Evolutionary conservation across 2,888 invertebrate species (phyloP).

Genomic region (Coleophora deauratella): DNA sequence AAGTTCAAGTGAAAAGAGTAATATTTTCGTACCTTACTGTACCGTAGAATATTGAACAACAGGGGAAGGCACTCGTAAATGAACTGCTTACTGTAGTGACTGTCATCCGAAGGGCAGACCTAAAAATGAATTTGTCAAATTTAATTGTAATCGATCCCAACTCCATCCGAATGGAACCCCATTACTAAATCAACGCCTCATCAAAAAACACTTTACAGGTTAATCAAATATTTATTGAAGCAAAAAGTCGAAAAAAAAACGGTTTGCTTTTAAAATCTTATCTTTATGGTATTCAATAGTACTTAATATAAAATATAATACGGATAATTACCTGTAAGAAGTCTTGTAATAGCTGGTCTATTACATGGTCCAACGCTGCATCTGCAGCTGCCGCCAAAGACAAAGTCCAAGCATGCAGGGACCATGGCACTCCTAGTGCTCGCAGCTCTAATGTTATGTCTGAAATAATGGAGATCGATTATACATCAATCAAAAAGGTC

Average conservation of each 20-base stretch:
- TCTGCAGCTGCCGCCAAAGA: conserved; percentile 91
- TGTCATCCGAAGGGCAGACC: conserved; percentile 88
- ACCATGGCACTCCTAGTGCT: conserved; percentile 91
- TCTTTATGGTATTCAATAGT: too few species aligned
- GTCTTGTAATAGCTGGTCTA: conserved; percentile 91
- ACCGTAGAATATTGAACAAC: conserved; percentile 90
- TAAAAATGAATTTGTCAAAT: conserved; percentile 21
- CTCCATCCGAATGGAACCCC: too few species aligned
- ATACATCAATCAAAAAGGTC: too few species aligned
- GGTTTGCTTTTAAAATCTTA: too few species aligned
- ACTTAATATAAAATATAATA: too few species aligned
- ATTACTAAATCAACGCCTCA: too few species aligned
- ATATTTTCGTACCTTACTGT: conserved; percentile 81
- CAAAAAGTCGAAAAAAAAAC: too few species aligned
- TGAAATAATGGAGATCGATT: conserved; percentile 25
- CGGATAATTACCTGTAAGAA: conserved; percentile 77
- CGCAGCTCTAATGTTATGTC: conserved; percentile 92
- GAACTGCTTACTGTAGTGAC: conserved; percentile 86
- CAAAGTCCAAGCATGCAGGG: conserved; percentile 93
- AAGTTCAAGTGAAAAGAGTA: too few species aligned
- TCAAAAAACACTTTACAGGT: too few species aligned
- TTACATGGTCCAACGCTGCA: conserved; percentile 85
- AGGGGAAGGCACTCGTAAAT: conserved; percentile 92
- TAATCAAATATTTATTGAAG: too few species aligned
- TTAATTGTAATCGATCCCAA: too few species aligned